Base-by-base conservation (phyloP, 2,113 vertebrate genomes). In the Blennius ocellaris region DNA sequence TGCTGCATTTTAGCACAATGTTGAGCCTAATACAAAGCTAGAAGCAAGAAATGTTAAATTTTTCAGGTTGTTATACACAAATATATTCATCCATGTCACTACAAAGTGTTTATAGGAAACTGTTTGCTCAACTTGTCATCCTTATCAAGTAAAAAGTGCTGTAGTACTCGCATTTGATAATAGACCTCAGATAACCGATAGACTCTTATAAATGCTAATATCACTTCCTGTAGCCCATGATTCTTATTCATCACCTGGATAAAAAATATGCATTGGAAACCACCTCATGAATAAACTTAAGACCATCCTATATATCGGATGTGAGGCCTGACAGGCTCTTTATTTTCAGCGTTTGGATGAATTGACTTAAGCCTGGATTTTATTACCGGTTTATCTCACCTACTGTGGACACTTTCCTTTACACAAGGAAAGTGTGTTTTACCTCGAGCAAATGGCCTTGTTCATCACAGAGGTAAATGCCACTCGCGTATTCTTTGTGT, bases 291-390 rank as follows among this genome's bases (percentile, higher is more conserved):
- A 38, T 38, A 43, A 53, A 17, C 14, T 6, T 55, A 11, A 5
- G 7, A 36, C 38, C 17, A 36, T 43, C 15, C 5, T 2, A 30
- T 30, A 21, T 37, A 41, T 17, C 60, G 5, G 47, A 47, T 14
- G 14, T 10, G 15, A 40, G 61, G 7, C 17, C 63, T 16, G 11
- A 2, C 2, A 38, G 48, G 17, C 39, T 41, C 17, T 70, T 55
- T 44, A 37, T 69, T 53, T 56, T 51, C 60, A 60, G 38, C 6
- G 41, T 49, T 10, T 56, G 15, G 43, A 68, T 48, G n/a, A 56
- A 65, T 30, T 68, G 62, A 48, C 50, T 70, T 71, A 44, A 78
- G 71, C 67, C 30, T 72, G 58, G 51, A 64, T 75, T 39, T 14
- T 61, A 70, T 74, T 39, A 73, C 30, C 0, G 8, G 15, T 47